Evolutionary conservation across 2,797 vertebrate species (phyloP), one percentile per base, ranked within the genome.

Genomic region (Huso huso): DNA sequence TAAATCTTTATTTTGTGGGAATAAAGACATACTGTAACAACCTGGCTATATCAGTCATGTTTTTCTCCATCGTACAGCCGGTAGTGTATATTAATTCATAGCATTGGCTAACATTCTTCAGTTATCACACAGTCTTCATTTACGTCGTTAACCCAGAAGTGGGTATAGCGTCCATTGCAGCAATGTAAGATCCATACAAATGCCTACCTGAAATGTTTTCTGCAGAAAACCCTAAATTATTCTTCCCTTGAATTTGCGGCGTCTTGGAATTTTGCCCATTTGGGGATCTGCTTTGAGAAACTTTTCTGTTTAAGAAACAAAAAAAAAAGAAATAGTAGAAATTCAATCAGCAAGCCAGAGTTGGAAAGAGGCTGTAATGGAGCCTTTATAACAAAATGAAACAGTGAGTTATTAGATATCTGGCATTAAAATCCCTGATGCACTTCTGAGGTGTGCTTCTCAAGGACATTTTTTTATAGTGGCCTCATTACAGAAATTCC

Each of bases 181-280:
- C 37, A 37, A 37, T 37, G 37, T 37, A 37, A 37, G 37, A 37
- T 37, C 37, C 37, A 4, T 37, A 55, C n/a, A 55, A 55, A 50
- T 11, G 10, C 78, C 81, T 71, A 90, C 87, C 81, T 78, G 73
- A 69, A 66, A 65, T 8, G 15, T 50, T 74, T 8, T 87, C 84
- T 18, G 9, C 66, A 1, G 72, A 69, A 67, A 80, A 88, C 62
- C 80, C 87, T 66, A 71, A 15, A 77, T 88, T 90, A 71, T 79
- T 63, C 50, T 67, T 74, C 49, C 84, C 87, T 15, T 62, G 58
- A 6, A 49, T 66, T n/a, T 72, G 74, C 51, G 2, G 48, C 6
- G 8, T 10, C 18, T 37, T 23, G 9, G 61, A 9, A 12, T 8
- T 9, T 37, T 10, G 2, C 37, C 18, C 9, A 62, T 62, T 62